Evolutionary conservation across 2,888 invertebrate species (phyloP), one percentile per base, ranked within the genome.

Genomic region (Omphaloscelis lunosa): DNA sequence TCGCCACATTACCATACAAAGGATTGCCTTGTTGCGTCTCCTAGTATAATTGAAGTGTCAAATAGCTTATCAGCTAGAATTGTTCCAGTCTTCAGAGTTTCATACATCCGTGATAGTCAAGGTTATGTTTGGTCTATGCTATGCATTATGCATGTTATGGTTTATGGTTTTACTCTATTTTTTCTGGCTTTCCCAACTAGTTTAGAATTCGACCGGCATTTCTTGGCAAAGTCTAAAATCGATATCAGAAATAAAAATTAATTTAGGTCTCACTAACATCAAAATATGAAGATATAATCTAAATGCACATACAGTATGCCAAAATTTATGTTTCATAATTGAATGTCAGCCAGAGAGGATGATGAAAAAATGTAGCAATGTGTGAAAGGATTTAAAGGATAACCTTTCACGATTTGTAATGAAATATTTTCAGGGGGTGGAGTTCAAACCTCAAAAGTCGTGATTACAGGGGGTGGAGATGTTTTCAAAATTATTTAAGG

Each of bases 11-110:
- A 89, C 83, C 93, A 93, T 93, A 93, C 93, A 93, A 93, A 92
- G 90, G 82, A 66, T 86, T 84, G 78, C 85, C 86, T 89, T 86
- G 89, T 85, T 78, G 75, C 83, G 86, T 88, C 81, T 82, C 82
- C 89, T 89, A 88, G 89, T 91, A 82, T 86, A 86, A 91, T 92
- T 91, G 90, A 92, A 89, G 90, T 93, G 93, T 92, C 93, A 93
- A 92, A 89, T 80, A 83, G 85, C 79, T 86, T 86, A 86, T 83
- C 89, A 89, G 86, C 84, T 74, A 27, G 80, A 86, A 83, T 85
- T 86, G 78, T 81, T 74, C 62, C 59, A 84, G 73, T 78, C 72
- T 76, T 81, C 67, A 79, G 27, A 68, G 51, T 27, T 76, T 58
- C 66, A 68, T 56, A 72, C 75, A 80, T 80, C 81, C 81, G 84